Evolutionary conservation across 2,113 vertebrate species (phyloP), one percentile per base, ranked within the genome.

Genomic region (Acrocephalus kingi): DNA sequence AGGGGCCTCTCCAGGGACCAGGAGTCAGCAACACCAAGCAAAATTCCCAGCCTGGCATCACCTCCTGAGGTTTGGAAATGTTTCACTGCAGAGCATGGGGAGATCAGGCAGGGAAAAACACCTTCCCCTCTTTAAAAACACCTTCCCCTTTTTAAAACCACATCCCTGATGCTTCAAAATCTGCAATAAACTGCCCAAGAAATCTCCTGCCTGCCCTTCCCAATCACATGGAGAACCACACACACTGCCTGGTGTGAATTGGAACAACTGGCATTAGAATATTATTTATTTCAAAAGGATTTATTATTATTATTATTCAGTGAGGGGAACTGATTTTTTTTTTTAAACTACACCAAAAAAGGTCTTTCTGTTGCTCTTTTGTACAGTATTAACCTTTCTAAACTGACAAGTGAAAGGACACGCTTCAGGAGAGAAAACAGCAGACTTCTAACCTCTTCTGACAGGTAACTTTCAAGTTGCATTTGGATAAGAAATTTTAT

Each of bases 401-500:
- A 98, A 98, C 98, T 98, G 98, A 98, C 98, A 99, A 98, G 97
- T 97, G 98, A 98, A 97, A 98, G 97, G 94, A 98, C 96, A 98
- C 95, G 96, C 97, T 97, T 97, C 97, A 97, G 97, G 97, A 98
- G 97, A 98, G 97, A 98, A 97, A 96, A 91, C 90, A 97, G 97
- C 94, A 97, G 89, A 94, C 97, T 97, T 98, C 97, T 99, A 99
- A 99, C 98, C 95, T 97, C 97, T 98, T 98, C 92, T 99, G 98
- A 99, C 98, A 99, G 98, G 97, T 98, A 98, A 98, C 97, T 98
- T 98, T 98, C 77, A 97, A 97, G 84, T 95, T 98, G 93, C 92
- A 96, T 98, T 98, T 97, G 97, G 96, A 45, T 88, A 97, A 95
- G 63, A 95, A 89, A 96, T 96, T 95, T 89, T 96, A 95, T 95